These are phyloP conservation scores for Enteromius anoplus DNA, from an alignment of 2,797 vertebrate genomes.

Conservation along the genomic window DNA sequence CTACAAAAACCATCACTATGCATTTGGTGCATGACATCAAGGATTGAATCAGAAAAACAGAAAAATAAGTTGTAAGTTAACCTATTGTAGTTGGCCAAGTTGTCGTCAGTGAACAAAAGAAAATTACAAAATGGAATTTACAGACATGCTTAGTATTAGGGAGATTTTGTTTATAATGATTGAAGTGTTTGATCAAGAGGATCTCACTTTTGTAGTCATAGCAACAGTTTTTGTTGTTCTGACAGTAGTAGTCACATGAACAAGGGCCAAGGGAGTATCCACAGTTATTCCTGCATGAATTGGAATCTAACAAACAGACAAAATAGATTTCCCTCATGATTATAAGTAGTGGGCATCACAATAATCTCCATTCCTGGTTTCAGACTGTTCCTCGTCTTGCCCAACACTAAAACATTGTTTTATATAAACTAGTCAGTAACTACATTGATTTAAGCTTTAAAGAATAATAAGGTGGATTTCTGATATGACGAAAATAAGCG, in stretches of 20 bases:
- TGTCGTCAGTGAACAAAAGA: not conserved
- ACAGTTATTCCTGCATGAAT: conserved; percentile 63
- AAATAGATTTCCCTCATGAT: too few relatives aligned
- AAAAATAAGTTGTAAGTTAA: not conserved
- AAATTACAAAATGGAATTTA: not conserved
- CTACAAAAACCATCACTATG: not conserved
- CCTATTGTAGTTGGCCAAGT: conserved; percentile 1
- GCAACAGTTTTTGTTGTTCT: conserved; percentile 61
- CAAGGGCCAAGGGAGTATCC: conserved; percentile 50
- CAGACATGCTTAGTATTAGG: not conserved
- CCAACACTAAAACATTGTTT: not conserved
- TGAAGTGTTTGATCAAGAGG: conserved; percentile 14
- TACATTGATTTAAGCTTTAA: not conserved
- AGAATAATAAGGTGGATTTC: not conserved
- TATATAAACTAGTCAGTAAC: not conserved
- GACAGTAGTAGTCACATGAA: conserved; percentile 62
- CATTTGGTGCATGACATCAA: not conserved
- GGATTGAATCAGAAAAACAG: not conserved
- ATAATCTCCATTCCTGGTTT: too few relatives aligned
- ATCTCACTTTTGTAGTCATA: conserved; percentile 53
- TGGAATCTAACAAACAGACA: not conserved
- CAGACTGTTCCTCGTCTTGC: not conserved
- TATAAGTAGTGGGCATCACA: too few relatives aligned
- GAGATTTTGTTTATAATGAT: not conserved
- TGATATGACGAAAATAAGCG: not conserved